A percentile compares a stretch with the other conserved stretches of the same genome.
Conservation (phyloP, 1,140 invertebrate species). For the Anagrus nilaparvatae region DNA sequence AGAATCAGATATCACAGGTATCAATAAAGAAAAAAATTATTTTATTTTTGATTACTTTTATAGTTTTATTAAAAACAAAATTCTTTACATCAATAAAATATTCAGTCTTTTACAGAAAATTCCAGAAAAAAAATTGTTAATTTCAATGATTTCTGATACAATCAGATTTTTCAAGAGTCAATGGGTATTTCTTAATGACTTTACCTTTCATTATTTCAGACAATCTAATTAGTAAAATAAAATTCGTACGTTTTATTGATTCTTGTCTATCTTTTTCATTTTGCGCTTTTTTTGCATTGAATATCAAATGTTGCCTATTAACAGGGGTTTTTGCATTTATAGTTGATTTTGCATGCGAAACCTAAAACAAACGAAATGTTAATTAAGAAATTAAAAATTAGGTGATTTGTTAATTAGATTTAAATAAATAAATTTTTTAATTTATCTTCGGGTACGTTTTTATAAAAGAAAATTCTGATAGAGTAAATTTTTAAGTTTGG, state of each 20-base stretch:
- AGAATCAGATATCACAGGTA: too few relatives aligned
- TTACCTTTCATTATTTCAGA: constrained; percentile 34
- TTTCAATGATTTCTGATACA: constrained; percentile 30
- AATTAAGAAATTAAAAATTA: neutral
- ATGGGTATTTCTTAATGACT: constrained; percentile 20
- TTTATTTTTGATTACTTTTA: too few relatives aligned
- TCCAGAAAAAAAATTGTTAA: neutral
- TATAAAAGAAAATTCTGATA: too few relatives aligned
- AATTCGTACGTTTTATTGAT: constrained; percentile 33
- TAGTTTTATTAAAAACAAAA: too few relatives aligned
- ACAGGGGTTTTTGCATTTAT: constrained; percentile 32
- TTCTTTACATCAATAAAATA: too few relatives aligned
- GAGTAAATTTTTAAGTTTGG: too few relatives aligned
- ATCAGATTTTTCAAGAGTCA: constrained; percentile 24
- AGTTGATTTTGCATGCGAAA: constrained; percentile 25
- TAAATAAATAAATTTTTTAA: too few relatives aligned
- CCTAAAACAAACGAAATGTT: neutral
- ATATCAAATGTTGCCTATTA: constrained; percentile 28
- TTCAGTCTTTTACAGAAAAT: too few relatives aligned
- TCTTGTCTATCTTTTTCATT: constrained; percentile 34
- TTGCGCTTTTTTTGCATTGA: constrained; percentile 34
- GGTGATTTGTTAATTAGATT: neutral
- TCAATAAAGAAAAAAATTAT: too few relatives aligned
- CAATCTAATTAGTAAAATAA: constrained; percentile 33
- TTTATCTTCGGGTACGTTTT: too few relatives aligned